Base-by-base conservation (phyloP, 2,113 vertebrate species). In the Rhinoderma darwinii region DNA sequence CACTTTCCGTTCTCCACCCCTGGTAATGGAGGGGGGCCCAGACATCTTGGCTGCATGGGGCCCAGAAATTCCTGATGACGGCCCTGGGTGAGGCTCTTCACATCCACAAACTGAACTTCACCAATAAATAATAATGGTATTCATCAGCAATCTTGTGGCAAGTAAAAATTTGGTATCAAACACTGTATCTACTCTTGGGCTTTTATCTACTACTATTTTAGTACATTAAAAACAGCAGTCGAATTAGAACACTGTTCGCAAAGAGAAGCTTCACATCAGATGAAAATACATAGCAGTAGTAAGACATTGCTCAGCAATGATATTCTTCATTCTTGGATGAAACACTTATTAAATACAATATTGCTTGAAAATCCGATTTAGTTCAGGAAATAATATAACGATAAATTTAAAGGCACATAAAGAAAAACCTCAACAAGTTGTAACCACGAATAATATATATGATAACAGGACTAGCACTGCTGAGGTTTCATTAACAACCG, bases 301-400 rank as follows among this genome's bases (percentile, higher is more conserved):
- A 39, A 25, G 18, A 20, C 68, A 72, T 72, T 72, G 68, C 68
- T 72, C 37, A 72, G 68, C 68, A 72, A 72, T 72, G 68, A 72
- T 37, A 72, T 7, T 72, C 37, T 41, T 41, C 68, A 72, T 41
- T 72, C 20, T 39, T 9, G 37, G 68, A 72, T 72, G 32, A 1
- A 72, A 72, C 35, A 37, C 15, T 70, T 70, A 35, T 68, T 68
- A 32, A 70, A 20, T 70, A 20, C 17, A 70, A 2, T 20, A 35
- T 76, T 11, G 50, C 25, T 27, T 54, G 4, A 32, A 51, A 32
- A 8, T 78, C n/a, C 32, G 44, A 50, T 39, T 72, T 39, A 30
- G 11, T 30, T 50, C 44, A 20, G 32, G 51, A 32, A 35, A 20
- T 35, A 78, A 44, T 39, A 74, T 9, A 43, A 50, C 22, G 22